These are phyloP conservation scores for Aplocera efformata DNA, from an alignment of 2,888 invertebrate genomes.

Conservation along the genomic window DNA sequence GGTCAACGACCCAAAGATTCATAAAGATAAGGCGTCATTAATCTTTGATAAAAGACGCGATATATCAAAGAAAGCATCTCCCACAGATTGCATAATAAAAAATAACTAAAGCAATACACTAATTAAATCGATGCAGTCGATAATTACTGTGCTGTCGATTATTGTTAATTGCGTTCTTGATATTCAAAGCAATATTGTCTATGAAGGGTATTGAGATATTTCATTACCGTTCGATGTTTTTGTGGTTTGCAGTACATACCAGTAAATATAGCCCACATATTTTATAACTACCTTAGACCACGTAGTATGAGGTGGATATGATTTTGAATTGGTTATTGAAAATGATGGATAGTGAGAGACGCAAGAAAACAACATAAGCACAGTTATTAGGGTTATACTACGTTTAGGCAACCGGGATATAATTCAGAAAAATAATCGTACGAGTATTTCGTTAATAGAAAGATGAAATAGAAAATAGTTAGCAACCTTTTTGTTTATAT, in stretches of 20 bases:
- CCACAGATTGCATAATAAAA: slow-evolving; percentile 4
- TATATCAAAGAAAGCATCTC: slow-evolving; percentile 4
- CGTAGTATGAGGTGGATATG: too few relatives aligned
- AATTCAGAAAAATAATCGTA: too few relatives aligned
- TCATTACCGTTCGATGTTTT: too few relatives aligned
- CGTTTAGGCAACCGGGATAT: background rate
- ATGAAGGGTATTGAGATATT: slow-evolving; percentile 5
- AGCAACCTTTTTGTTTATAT: too few relatives aligned
- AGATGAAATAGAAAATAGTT: too few relatives aligned
- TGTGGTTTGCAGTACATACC: too few relatives aligned
- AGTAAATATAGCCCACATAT: too few relatives aligned
- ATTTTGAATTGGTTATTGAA: too few relatives aligned
- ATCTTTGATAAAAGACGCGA: slow-evolving; percentile 15
- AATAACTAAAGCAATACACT: slow-evolving; percentile 2
- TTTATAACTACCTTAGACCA: background rate
- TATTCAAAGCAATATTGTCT: slow-evolving; percentile 8
- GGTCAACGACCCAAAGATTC: slow-evolving; percentile 12
- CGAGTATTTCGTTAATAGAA: too few relatives aligned
- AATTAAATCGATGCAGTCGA: slow-evolving; percentile 12
- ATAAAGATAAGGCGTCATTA: slow-evolving; percentile 11
- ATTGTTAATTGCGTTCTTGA: slow-evolving; percentile 10
- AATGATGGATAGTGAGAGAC: too few relatives aligned
- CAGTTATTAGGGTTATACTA: too few relatives aligned
- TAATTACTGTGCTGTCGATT: slow-evolving; percentile 20
- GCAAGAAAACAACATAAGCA: too few relatives aligned